Conservation (phyloP, 1,140 invertebrate species). For the Caenorhabditis briggsae region DNA sequence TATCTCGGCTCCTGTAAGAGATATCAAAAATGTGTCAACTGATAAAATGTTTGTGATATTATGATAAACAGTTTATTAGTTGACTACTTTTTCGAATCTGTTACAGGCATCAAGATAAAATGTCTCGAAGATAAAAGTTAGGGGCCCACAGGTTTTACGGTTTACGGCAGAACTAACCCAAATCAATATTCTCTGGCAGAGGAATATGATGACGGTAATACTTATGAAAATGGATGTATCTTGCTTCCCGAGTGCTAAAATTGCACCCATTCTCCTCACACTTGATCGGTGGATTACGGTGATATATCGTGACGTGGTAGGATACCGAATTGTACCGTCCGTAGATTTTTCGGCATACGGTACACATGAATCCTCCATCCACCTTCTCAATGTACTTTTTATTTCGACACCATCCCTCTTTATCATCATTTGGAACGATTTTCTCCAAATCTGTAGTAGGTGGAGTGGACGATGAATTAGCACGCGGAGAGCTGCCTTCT, state of each 20-base stretch:
- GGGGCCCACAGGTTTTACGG: background rate
- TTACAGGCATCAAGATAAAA: too few species aligned
- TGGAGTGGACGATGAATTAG: conserved; percentile 49
- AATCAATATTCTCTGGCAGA: conserved; percentile 74
- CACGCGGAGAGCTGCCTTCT: conserved; percentile 32
- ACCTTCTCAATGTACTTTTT: conserved; percentile 78
- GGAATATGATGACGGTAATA: conserved; percentile 77
- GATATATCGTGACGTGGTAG: conserved; percentile 77
- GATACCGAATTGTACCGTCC: conserved; percentile 77
- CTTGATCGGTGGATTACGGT: conserved; percentile 76
- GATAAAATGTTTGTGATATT: background rate
- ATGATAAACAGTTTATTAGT: too few species aligned
- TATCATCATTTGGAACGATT: conserved; percentile 74
- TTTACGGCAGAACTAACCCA: conserved; percentile 63
- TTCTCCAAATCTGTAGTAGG: conserved; percentile 65
- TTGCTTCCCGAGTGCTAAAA: conserved; percentile 73
- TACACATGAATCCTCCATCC: conserved; percentile 72
- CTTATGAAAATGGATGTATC: conserved; percentile 78
- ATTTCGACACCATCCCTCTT: conserved; percentile 77
- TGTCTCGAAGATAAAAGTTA: too few species aligned
- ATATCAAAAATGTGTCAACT: background rate
- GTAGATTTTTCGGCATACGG: conserved; percentile 69
- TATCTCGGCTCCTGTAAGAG: too few species aligned
- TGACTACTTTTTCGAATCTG: background rate
- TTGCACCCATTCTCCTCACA: conserved; percentile 69